phyloP scores from a whole-genome alignment of 64 coral and sea anemone species.

The Anthopleura sola region DNA sequence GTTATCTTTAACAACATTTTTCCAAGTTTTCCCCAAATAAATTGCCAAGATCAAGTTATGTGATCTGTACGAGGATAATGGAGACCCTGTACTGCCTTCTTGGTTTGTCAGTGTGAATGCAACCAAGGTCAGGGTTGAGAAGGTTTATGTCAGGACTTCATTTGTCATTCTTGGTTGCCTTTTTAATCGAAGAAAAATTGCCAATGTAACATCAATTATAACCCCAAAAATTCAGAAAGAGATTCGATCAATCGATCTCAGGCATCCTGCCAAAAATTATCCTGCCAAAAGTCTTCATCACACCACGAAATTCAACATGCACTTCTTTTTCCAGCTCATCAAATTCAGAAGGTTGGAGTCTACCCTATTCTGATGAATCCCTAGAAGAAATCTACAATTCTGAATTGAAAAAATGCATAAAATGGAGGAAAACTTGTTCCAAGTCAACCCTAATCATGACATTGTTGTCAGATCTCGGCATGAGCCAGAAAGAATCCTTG shows the following conservation, averaged over 20 bases:
- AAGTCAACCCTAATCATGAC: not conserved
- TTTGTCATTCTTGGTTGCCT: slow-evolving; percentile 30
- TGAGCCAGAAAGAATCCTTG: slow-evolving; percentile 8
- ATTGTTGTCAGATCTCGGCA: slow-evolving; percentile 8
- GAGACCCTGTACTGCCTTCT: not conserved
- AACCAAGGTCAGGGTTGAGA: slow-evolving; percentile 8
- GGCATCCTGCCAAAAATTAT: slow-evolving; percentile 23
- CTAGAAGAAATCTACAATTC: slow-evolving; percentile 15
- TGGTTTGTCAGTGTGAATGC: not conserved
- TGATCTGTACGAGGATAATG: slow-evolving; percentile 12
- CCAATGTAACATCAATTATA: not conserved
- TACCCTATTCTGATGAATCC: not conserved
- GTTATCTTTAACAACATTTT: slow-evolving; percentile 12
- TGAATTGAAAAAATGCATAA: slow-evolving; percentile 1
- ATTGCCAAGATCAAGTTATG: not conserved
- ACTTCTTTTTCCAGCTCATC: not conserved
- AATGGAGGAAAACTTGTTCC: slow-evolving; percentile 30
- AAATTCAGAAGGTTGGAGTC: not conserved
- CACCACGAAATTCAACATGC: not conserved
- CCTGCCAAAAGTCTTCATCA: not conserved
- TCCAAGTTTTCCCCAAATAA: slow-evolving; percentile 35
- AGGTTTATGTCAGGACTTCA: slow-evolving; percentile 21
- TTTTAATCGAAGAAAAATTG: slow-evolving; percentile 16
- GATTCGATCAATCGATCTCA: slow-evolving; percentile 21
- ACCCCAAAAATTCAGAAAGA: not conserved